Percentiles rank a stretch among this genome's conserved stretches.
phyloP scores from a whole-genome alignment of 2,888 invertebrate species.

The Tribolium freemani region DNA sequence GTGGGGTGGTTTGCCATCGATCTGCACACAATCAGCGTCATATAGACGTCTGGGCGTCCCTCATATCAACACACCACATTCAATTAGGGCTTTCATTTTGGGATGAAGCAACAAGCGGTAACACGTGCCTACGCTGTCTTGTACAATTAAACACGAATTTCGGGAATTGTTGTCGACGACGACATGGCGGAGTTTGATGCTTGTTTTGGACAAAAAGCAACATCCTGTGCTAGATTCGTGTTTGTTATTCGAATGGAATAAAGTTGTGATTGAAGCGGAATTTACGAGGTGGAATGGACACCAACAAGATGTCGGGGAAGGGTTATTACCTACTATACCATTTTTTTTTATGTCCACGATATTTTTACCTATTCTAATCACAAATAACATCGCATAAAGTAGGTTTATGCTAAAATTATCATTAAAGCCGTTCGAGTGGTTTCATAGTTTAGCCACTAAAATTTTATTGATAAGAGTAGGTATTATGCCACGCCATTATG shows the following conservation, averaged over 20 bases:
- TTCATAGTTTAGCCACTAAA: background rate
- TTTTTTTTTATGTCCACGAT: background rate
- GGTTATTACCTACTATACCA: background rate
- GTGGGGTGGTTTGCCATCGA: constrained; percentile 61
- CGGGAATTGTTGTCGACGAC: background rate
- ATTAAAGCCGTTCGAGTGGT: background rate
- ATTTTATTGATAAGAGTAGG: background rate
- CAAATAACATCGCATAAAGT: background rate
- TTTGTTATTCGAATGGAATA: background rate
- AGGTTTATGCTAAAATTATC: background rate
- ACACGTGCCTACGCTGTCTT: constrained; percentile 23
- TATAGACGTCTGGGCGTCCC: constrained; percentile 66
- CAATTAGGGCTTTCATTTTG: constrained; percentile 57
- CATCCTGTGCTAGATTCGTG: background rate
- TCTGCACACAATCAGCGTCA: constrained; percentile 62
- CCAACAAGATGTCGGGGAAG: background rate
- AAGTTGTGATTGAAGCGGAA: background rate
- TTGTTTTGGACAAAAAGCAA: background rate
- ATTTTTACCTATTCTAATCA: background rate
- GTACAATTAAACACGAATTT: background rate
- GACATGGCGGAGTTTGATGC: background rate
- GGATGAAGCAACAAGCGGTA: constrained; percentile 37
- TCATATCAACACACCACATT: constrained; percentile 59
- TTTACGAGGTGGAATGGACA: background rate
- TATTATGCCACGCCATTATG: too few species aligned